A percentile compares a stretch with the other conserved stretches of the same genome.
phyloP scores from a whole-genome alignment of 2,797 vertebrate species.

The Darevskia nairensis region DNA sequence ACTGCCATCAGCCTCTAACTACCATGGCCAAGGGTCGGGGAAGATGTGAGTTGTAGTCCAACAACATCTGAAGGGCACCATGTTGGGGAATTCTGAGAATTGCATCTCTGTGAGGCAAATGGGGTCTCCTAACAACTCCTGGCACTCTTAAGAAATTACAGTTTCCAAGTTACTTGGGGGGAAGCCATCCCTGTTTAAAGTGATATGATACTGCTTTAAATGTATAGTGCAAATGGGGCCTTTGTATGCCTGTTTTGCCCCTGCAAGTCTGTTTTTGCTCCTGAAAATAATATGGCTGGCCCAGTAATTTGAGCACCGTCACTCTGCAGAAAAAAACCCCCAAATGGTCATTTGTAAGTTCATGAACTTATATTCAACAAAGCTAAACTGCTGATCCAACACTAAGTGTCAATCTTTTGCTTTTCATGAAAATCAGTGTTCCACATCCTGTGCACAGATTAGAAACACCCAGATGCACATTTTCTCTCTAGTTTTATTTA shows the following conservation, averaged over 20 bases:
- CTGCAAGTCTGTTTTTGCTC: conserved; percentile 24
- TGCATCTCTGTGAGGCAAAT: too few relatives aligned
- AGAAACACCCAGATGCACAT: conserved; percentile 50
- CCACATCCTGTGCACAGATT: conserved; percentile 51
- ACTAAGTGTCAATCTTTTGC: conserved; percentile 45
- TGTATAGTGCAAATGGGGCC: too few relatives aligned
- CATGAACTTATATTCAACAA: conserved; percentile 62
- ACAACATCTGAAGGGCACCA: too few relatives aligned
- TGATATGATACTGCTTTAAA: too few relatives aligned
- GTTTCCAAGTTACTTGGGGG: too few relatives aligned
- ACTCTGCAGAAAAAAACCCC: conserved; percentile 29
- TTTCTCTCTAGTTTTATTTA: conserved; percentile 60
- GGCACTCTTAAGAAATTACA: too few relatives aligned
- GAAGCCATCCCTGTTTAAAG: too few relatives aligned
- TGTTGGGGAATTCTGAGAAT: too few relatives aligned
- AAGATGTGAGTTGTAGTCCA: too few relatives aligned
- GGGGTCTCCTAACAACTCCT: too few relatives aligned
- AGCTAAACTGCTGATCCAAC: conserved; percentile 59
- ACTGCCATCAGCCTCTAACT: too few relatives aligned
- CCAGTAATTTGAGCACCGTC: conserved; percentile 48
- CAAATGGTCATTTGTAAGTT: conserved; percentile 63
- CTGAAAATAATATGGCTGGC: conserved; percentile 46
- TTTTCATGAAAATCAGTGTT: conserved; percentile 61
- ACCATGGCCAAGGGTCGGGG: too few relatives aligned
- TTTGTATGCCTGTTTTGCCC: conserved; percentile 36